phyloP scores from a whole-genome alignment of 2,888 invertebrate genomes.

The Hirtodrosophila confusa region DNA sequence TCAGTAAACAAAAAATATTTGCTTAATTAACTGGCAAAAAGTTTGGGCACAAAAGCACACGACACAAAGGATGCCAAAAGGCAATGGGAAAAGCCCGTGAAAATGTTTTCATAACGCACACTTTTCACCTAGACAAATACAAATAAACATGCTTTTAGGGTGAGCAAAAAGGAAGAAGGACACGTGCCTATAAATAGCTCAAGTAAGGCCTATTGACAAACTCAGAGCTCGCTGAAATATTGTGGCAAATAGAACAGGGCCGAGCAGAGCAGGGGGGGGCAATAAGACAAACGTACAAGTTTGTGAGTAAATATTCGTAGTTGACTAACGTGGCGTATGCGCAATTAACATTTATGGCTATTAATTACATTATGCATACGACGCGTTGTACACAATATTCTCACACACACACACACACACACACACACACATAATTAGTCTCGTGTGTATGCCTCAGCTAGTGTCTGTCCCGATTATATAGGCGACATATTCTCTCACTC shows the following conservation, averaged over 20 bases:
- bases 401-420: conserved; percentile 11
- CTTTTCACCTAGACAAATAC: conserved; percentile 63
- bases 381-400: conserved; percentile 32
- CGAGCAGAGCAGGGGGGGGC: conserved; percentile 7
- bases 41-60: conserved; percentile 56
- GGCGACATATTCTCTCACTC: conserved; percentile 2
- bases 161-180: conserved; percentile 18
- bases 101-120: conserved; percentile 69
- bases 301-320: conserved; percentile 52
- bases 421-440: conserved; percentile 15
- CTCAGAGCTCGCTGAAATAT: conserved; percentile 31
- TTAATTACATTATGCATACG: conserved; percentile 75
- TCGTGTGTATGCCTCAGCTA: conserved; percentile 14
- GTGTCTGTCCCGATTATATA: conserved; percentile 7
- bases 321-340: conserved; percentile 72
- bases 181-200: conserved; percentile 49
- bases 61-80: conserved; percentile 41
- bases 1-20: conserved; percentile 72
- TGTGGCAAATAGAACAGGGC: neutral
- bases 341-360: conserved; percentile 79
- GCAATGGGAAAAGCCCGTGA: conserved; percentile 29
- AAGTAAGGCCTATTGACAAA: conserved; percentile 52
- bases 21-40: conserved; percentile 79
- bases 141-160: conserved; percentile 12
- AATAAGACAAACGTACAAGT: conserved; percentile 25